Conservation (phyloP, 1,140 invertebrate species). For the Diachasma alloeum region DNA sequence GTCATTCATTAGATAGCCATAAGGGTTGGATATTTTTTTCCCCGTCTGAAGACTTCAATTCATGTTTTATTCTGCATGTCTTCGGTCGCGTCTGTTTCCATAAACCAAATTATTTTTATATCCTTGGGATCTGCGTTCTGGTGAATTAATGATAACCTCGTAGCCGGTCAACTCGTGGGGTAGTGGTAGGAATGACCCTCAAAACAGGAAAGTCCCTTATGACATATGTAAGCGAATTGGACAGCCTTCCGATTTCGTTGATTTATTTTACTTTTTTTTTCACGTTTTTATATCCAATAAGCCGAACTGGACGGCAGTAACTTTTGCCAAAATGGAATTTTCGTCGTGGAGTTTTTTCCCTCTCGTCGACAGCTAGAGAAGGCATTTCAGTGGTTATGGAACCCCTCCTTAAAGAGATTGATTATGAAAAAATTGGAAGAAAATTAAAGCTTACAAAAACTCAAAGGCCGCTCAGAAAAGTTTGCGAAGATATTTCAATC, state of each 20-base stretch:
- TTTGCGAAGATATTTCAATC: too few species aligned
- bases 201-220: neutral
- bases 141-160: conserved; percentile 57
- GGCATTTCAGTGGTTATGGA: too few species aligned
- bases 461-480: too few species aligned
- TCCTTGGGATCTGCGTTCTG: conserved; percentile 50
- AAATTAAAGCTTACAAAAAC: too few species aligned
- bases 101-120: conserved; percentile 62
- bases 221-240: conserved; percentile 27
- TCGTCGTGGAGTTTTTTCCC: neutral
- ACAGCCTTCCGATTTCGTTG: conserved; percentile 5
- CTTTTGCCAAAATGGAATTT: neutral
- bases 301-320: neutral
- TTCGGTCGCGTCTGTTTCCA: conserved; percentile 55
- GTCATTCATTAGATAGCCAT: neutral
- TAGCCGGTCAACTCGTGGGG: neutral
- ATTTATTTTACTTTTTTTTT: conserved; percentile 6
- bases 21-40: neutral
- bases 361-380: neutral
- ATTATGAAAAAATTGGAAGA: too few species aligned
- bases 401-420: too few species aligned
- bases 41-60: neutral
- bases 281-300: neutral
- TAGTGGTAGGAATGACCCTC: neutral
- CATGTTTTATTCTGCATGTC: neutral